phyloP scores from a whole-genome alignment of 2,113 vertebrate genomes.

The Ancistrus triradiatus region DNA sequence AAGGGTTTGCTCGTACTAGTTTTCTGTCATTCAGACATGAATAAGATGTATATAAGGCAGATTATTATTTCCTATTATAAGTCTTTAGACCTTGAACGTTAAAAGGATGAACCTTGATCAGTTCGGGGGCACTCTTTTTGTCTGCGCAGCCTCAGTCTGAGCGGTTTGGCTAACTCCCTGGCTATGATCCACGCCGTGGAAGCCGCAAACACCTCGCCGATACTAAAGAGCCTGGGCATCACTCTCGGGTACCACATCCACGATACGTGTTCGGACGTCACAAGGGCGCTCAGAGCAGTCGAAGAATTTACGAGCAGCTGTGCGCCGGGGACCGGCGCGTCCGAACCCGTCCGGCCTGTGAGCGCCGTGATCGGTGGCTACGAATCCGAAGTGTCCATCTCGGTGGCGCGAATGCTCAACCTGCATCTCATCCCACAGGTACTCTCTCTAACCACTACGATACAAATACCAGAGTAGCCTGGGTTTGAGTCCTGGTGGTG shows the following conservation, averaged over 20 bases:
- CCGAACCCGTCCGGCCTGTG: slow-evolving; percentile 56
- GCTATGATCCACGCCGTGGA: slow-evolving; percentile 82
- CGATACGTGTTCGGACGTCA: slow-evolving; percentile 80
- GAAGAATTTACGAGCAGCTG: slow-evolving; percentile 63
- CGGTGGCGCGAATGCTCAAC: slow-evolving; percentile 76
- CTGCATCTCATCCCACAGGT: slow-evolving; percentile 83
- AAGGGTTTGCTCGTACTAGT: too few species aligned
- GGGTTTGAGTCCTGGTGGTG: too few species aligned
- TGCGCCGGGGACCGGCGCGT: slow-evolving; percentile 55
- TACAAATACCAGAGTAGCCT: too few species aligned
- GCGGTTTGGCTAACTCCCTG: slow-evolving; percentile 66
- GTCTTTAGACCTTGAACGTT: too few species aligned
- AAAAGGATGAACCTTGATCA: too few species aligned
- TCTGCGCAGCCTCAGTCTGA: slow-evolving; percentile 69
- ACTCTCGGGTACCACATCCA: slow-evolving; percentile 81
- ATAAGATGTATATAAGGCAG: too few species aligned
- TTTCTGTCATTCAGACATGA: too few species aligned
- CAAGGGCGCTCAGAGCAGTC: slow-evolving; percentile 69
- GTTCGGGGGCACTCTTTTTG: too few species aligned
- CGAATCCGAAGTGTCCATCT: slow-evolving; percentile 78
- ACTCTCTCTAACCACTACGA: too few species aligned
- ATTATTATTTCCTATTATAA: too few species aligned
- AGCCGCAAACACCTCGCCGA: slow-evolving; percentile 72
- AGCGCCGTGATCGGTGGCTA: slow-evolving; percentile 72
- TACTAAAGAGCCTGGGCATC: slow-evolving; percentile 63